phyloP scores from a whole-genome alignment of 2,888 invertebrate species.

The Latrodectus hesperus region DNA sequence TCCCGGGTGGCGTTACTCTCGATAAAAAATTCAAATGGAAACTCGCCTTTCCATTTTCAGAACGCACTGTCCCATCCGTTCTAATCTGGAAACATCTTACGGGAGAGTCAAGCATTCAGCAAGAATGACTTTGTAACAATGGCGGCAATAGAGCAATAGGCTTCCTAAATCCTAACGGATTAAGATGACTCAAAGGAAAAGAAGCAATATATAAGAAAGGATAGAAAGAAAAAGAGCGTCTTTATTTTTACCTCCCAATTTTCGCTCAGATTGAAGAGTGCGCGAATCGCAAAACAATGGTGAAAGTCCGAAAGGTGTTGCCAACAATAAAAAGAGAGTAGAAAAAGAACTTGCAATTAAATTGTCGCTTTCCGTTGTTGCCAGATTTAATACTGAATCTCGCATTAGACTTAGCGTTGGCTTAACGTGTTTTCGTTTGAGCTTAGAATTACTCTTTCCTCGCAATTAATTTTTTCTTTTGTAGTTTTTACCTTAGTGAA shows the following conservation, averaged over 20 bases:
- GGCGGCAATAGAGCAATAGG: neutral
- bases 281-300: constrained; percentile 2
- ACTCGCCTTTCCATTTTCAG: neutral
- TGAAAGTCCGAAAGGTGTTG: constrained; percentile 5
- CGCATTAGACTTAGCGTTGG: constrained; percentile 5
- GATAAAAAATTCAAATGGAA: constrained; percentile 3
- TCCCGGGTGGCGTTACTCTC: neutral
- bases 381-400: constrained; percentile 5
- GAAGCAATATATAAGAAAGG: neutral
- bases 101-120: neutral
- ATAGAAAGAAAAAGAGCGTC: neutral
- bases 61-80: neutral
- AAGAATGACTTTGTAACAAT: neutral
- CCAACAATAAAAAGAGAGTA: constrained; percentile 5
- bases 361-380: constrained; percentile 5
- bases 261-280: constrained; percentile 3
- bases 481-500: neutral
- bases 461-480: constrained; percentile 1
- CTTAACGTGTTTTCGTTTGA: constrained; percentile 1
- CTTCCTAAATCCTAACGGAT: neutral
- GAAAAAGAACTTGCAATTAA: constrained; percentile 5
- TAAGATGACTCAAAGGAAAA: neutral
- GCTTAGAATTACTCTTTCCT: constrained; percentile 1
- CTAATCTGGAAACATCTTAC: constrained; percentile 1
- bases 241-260: constrained; percentile 4